Base-by-base conservation (phyloP, 2,113 vertebrate species). In the Isichthys henryi region DNA sequence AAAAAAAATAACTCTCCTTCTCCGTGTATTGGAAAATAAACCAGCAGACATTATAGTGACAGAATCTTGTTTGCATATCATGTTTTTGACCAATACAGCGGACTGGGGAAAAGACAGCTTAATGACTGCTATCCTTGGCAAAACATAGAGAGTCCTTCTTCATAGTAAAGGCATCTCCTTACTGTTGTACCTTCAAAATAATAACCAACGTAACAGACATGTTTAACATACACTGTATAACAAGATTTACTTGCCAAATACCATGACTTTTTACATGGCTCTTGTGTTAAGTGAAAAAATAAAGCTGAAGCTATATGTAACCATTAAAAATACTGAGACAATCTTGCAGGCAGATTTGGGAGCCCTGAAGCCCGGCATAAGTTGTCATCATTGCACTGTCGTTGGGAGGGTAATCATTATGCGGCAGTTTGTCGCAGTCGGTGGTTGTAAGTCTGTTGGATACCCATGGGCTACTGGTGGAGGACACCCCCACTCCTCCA, bases 11-110 rank as follows among this genome's bases (percentile, higher is more conserved):
- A 86, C 15, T n/a, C n/a, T 31, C 49, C 13, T 52, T 86, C n/a
- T 49, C 4, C 43, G 39, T 21, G 56, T 19, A 27, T n/a, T 62
- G 87, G 19, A 88, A 66, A 45, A 19, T 88, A 88, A 88, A 88
- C 53, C 53, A 58, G 19, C 53, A 62, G 86, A 88, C 86, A 56
- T 87, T 87, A 43, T 45, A 45, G 45, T 45, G 87, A 88, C 27
- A 27, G 87, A 45, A 62, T 66, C 87, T 45, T 66, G 39, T 62
- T 62, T 88, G 87, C 35, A 62, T 56, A 43, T 19, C 45, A 31
- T 45, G 35, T 62, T 88, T 50, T 53, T 39, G 23, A 88, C 31
- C 15, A 45, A 45, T 43, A n/a, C 10, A 3, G 21, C 7, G 1
- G 15, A 39, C 53, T 87, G 17, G 13, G 49, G 84, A 66, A 39